Evolutionary conservation across 2,113 vertebrate genomes (phyloP).

Genomic region (Cyphomyrus plagiostoma): DNA sequence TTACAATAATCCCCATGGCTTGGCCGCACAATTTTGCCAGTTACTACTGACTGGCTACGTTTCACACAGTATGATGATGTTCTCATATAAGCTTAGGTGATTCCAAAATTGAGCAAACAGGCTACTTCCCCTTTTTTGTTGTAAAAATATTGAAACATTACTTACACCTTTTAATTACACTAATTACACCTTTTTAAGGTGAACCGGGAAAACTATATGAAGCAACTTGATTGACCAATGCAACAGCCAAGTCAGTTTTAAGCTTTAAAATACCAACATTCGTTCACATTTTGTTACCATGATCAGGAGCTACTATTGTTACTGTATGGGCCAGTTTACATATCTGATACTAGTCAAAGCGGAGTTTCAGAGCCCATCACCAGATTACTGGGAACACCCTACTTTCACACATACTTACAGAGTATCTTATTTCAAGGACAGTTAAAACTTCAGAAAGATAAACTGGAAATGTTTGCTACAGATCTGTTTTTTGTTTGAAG

Average conservation of each 20-base stretch:
- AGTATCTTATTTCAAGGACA: background rate
- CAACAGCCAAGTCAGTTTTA: background rate
- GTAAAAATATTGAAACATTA: background rate
- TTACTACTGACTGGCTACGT: background rate
- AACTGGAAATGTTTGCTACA: background rate
- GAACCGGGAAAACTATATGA: background rate
- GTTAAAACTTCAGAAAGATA: background rate
- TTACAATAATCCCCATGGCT: background rate
- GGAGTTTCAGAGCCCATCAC: background rate
- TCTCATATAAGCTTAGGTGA: background rate
- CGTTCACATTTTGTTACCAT: background rate
- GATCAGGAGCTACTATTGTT: background rate
- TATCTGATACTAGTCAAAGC: background rate
- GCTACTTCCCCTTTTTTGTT: background rate
- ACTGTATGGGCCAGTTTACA: background rate
- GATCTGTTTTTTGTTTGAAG: background rate
- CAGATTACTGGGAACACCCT: constrained; percentile 5
- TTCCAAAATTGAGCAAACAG: background rate
- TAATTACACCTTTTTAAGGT: background rate
- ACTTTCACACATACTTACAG: background rate
- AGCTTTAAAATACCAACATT: background rate
- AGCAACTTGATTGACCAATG: background rate
- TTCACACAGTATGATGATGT: background rate
- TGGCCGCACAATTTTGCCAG: background rate
- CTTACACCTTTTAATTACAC: background rate